Evolutionary conservation across 2,888 invertebrate genomes (phyloP).

Genomic region (Orchesellides sinensis): DNA sequence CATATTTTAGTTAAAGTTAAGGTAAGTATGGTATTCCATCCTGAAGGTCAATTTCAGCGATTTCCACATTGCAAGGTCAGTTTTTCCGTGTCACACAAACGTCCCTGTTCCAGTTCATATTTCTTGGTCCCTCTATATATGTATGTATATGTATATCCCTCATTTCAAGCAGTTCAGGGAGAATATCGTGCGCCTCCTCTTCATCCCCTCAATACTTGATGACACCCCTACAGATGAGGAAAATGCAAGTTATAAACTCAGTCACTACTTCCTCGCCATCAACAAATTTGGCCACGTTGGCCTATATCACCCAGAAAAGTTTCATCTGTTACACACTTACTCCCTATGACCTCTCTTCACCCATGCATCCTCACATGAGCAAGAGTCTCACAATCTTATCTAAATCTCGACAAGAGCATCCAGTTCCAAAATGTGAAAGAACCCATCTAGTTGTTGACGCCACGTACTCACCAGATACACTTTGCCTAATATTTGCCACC

Average conservation of each 20-base stretch:
- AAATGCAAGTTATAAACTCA: neutral
- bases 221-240: neutral
- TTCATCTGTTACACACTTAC: constrained; percentile 70
- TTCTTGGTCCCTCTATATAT: too few relatives aligned
- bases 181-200: constrained; percentile 67
- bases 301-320: constrained; percentile 65
- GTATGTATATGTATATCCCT: too few relatives aligned
- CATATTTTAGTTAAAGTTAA: too few relatives aligned
- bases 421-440: constrained; percentile 66
- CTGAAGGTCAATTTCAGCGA: constrained; percentile 70
- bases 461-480: constrained; percentile 59
- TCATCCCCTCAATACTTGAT: constrained; percentile 63
- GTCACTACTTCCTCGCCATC: constrained; percentile 63
- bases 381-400: neutral
- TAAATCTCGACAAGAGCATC: neutral
- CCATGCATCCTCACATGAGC: neutral
- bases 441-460: constrained; percentile 72
- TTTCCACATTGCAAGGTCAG: constrained; percentile 71
- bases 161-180: constrained; percentile 70
- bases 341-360: constrained; percentile 64
- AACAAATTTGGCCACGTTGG: constrained; percentile 73
- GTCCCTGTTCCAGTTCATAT: too few relatives aligned
- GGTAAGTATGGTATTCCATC: constrained; percentile 68
- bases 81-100: too few relatives aligned
- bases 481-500: constrained; percentile 66